These are phyloP conservation scores for Chamaea fasciata DNA, from an alignment of 2,113 vertebrate genomes.

Conservation along the genomic window DNA sequence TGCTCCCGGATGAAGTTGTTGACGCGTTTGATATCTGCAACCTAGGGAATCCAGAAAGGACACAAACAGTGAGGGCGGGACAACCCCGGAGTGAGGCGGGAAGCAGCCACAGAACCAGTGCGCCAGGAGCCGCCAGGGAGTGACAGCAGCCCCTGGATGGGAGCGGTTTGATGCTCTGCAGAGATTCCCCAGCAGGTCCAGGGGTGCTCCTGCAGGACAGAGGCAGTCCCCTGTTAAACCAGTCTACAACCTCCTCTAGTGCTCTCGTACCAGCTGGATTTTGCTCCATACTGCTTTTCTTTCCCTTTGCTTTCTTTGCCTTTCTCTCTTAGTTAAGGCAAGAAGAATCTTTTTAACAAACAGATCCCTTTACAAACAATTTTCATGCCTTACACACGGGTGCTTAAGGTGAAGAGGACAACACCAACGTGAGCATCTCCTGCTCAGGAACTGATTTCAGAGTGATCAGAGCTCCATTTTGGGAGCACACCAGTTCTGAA, in stretches of 20 bases:
- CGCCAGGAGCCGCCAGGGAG: background rate
- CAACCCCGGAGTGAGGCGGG: background rate
- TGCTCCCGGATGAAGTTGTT: conserved; percentile 94
- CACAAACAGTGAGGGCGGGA: background rate
- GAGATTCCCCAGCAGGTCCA: background rate
- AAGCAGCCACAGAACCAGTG: accelerated
- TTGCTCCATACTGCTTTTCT: background rate
- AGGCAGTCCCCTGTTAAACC: background rate
- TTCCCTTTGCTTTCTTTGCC: background rate
- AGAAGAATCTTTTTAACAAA: background rate
- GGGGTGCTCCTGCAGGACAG: background rate
- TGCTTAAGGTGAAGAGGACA: background rate
- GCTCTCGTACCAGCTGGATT: background rate
- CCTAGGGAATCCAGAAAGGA: conserved; percentile 71
- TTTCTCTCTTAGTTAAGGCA: background rate
- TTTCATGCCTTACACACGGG: background rate
- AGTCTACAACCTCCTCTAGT: background rate
- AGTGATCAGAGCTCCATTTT: background rate
- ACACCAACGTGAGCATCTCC: background rate
- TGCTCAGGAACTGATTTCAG: background rate
- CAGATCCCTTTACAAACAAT: background rate
- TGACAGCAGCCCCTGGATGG: background rate
- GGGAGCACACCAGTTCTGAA: background rate
- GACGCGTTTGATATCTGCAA: conserved; percentile 89
- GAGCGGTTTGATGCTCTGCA: background rate